Evolutionary conservation across 2,888 invertebrate species (phyloP).

Genomic region (Resseliella maxima): DNA sequence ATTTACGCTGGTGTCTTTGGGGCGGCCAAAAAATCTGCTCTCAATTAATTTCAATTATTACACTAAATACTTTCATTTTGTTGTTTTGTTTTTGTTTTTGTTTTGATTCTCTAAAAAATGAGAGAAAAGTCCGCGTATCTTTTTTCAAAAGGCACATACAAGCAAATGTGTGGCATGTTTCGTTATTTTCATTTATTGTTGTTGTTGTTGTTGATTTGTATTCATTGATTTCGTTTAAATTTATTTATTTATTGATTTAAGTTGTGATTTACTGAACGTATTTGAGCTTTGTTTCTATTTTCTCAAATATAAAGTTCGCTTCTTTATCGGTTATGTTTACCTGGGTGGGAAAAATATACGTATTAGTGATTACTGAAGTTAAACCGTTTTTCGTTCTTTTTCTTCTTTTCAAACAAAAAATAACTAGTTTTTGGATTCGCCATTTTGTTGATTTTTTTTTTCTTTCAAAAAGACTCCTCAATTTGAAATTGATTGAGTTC

Average conservation of each 20-base stretch:
- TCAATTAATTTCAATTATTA: conserved; percentile 9
- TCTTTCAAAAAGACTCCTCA: no score
- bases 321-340: no score
- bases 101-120: conserved; percentile 34
- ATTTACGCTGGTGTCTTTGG: conserved; percentile 12
- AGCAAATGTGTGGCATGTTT: conserved; percentile 47
- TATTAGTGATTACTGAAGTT: no score
- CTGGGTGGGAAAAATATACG: no score
- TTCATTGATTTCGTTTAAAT: not conserved
- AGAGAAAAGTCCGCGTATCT: conserved; percentile 50
- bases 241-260: not conserved
- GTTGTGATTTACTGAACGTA: no score
- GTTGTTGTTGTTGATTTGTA: not conserved
- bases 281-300: no score
- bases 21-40: conserved; percentile 1
- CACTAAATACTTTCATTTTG: not conserved
- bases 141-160: conserved; percentile 53
- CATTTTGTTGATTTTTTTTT: no score
- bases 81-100: not conserved
- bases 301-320: no score
- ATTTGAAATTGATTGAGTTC: no score
- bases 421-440: no score
- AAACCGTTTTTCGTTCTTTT: no score
- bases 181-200: not conserved
- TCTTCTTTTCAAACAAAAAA: no score